phyloP scores from a whole-genome alignment of 2,888 invertebrate species.

The Stenodema calcarata region DNA sequence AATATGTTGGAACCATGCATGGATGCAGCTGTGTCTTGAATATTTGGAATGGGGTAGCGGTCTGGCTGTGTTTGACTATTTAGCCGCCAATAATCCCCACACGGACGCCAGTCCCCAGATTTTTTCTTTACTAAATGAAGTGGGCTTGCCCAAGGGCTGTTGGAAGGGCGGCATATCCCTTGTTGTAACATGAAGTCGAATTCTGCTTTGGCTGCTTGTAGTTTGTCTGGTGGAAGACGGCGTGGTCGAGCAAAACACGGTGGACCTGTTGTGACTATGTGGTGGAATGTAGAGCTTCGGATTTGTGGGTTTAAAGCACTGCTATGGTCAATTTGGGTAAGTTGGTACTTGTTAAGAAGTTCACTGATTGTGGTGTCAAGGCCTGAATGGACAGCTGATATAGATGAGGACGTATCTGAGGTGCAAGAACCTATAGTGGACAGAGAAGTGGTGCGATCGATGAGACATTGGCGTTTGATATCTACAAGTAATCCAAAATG shows the following conservation, averaged over 20 bases:
- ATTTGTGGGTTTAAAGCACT: background rate
- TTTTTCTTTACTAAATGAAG: conserved; percentile 58
- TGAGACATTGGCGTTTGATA: background rate
- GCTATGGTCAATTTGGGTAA: background rate
- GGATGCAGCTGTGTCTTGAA: conserved; percentile 56
- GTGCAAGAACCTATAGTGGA: background rate
- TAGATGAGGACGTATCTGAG: background rate
- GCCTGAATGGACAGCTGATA: conserved; percentile 9
- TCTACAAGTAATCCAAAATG: conserved; percentile 50
- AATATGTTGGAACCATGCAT: conserved; percentile 58
- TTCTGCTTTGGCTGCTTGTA: conserved; percentile 57
- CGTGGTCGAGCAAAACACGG: conserved; percentile 58
- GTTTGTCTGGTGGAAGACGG: conserved; percentile 58
- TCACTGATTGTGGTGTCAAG: background rate
- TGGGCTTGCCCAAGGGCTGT: conserved; percentile 59
- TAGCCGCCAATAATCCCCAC: conserved; percentile 61
- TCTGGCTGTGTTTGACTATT: conserved; percentile 58
- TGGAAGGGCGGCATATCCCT: conserved; percentile 58
- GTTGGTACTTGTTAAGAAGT: conserved; percentile 31
- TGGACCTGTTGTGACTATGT: conserved; percentile 59
- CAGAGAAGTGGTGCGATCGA: conserved; percentile 40
- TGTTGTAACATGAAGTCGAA: conserved; percentile 58
- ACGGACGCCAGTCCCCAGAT: conserved; percentile 58
- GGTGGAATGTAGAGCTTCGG: conserved; percentile 47
- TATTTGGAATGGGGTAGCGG: conserved; percentile 58